Percentiles rank a stretch among this genome's conserved stretches.
Conservation (phyloP, 2,797 vertebrate species). For the Microctenopoma steveboyesi region DNA sequence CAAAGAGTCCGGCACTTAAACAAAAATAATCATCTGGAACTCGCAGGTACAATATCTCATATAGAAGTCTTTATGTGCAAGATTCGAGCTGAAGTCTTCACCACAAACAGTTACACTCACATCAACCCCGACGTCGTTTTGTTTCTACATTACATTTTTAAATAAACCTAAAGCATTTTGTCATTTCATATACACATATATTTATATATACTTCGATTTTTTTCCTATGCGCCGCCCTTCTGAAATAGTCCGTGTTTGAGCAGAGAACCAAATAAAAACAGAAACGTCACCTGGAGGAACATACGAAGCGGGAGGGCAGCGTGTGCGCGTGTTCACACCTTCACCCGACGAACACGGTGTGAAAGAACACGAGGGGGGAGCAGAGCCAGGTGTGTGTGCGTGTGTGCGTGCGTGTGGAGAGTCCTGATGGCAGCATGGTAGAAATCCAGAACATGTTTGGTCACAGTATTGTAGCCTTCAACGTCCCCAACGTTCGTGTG, state of each 20-base stretch:
- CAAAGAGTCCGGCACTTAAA: slow-evolving; percentile 81
- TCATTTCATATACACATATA: slow-evolving; percentile 86
- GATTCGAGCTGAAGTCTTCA: slow-evolving; percentile 84
- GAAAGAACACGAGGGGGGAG: slow-evolving; percentile 26
- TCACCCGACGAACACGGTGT: slow-evolving; percentile 37
- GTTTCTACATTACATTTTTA: slow-evolving; percentile 81
- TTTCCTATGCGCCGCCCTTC: slow-evolving; percentile 76
- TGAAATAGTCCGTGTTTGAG: slow-evolving; percentile 52
- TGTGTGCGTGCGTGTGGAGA: not conserved
- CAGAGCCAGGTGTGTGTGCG: slow-evolving; percentile 13
- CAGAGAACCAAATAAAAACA: slow-evolving; percentile 33
- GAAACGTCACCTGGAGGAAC: slow-evolving; percentile 54
- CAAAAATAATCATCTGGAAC: slow-evolving; percentile 81
- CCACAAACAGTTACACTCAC: slow-evolving; percentile 82
- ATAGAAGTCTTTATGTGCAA: slow-evolving; percentile 86
- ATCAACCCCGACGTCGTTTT: slow-evolving; percentile 59
- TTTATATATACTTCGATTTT: slow-evolving; percentile 77
- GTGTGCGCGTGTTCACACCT: slow-evolving; percentile 32
- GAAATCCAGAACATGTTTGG: slow-evolving; percentile 58
- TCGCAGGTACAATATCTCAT: slow-evolving; percentile 83
- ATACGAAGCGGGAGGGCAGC: slow-evolving; percentile 61
- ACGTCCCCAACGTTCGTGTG: not conserved
- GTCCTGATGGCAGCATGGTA: slow-evolving; percentile 33
- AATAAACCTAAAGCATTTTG: slow-evolving; percentile 84
- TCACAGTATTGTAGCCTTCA: slow-evolving; percentile 75